Evolutionary conservation across 1,140 invertebrate species (phyloP), one percentile per base, ranked within the genome.

Genomic region (Oryctes rhinoceros): DNA sequence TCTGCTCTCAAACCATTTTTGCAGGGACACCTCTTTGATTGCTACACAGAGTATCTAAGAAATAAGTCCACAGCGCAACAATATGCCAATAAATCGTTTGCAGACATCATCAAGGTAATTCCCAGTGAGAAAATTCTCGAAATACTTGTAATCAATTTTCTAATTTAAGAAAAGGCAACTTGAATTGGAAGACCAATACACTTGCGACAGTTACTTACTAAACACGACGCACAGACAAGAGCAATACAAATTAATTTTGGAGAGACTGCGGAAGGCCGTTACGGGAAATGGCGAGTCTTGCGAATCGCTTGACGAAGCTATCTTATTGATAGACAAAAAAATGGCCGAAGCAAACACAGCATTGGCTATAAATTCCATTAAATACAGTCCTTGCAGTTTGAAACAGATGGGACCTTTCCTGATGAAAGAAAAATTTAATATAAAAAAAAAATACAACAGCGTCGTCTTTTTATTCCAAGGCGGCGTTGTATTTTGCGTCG

Each of bases 321-420:
- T 84, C 44, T 80, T 81, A 11, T 81, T 85, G 44, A 79, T 86
- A 6, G 82, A 81, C 20, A 81, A 79, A 39, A 81, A 83, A 65
- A 83, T 85, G 82, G 77, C 82, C 3, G 83, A 81, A 74, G 83
- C 84, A 13, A 84, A 86, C 71, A 83, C 84, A 65, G 81, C 77
- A 15, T 82, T 86, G 24, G 85, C 85, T 2, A 82, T 85, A 7
- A 83, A 84, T 30, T 86, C 84, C 0, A 85, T 86, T 62, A 80
- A 82, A 48, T 78, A 82, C 15, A 80, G 81, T 76, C 81, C 83
- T 9, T 78, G 84, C 20, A 81, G 82, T 80, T 81, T 83, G 15
- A 81, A 71, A 77, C 62, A 83, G 67, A 82, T 84, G 67, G 85
- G 85, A 18, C 82, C 81, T 4, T 83, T 85, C 79, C 79, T 85